Conservation (phyloP, 2,797 vertebrate species). For the Centroberyx gerrardi region DNA sequence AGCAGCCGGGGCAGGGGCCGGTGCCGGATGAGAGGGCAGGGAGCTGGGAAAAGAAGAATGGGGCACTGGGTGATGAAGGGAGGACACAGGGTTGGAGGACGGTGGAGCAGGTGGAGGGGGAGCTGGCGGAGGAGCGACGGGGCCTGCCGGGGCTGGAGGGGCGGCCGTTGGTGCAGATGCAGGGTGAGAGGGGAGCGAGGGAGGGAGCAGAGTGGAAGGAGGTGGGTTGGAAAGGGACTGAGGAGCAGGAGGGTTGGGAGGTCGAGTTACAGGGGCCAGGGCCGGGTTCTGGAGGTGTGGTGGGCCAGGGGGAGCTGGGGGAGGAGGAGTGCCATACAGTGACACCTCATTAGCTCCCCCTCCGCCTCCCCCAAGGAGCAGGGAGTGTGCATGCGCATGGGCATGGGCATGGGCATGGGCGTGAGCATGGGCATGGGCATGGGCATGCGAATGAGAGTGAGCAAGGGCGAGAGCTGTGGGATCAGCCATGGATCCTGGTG, state of each 20-base stretch:
- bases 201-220: conserved; percentile 80
- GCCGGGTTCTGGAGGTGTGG: conserved; percentile 82
- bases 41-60: conserved; percentile 83
- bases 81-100: conserved; percentile 74
- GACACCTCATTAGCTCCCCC: conserved; percentile 82
- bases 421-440: conserved; percentile 69
- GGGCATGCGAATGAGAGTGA: conserved; percentile 80
- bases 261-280: conserved; percentile 82
- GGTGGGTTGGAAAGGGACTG: conserved; percentile 87
- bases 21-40: conserved; percentile 78
- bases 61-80: conserved; percentile 83
- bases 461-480: conserved; percentile 85
- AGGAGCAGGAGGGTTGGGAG: conserved; percentile 86
- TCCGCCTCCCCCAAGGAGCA: conserved; percentile 83
- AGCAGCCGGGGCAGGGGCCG: conserved; percentile 75
- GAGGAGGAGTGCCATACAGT: conserved; percentile 86
- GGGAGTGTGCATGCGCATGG: conserved; percentile 82
- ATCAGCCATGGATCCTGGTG: conserved; percentile 85
- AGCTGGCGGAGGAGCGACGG: conserved; percentile 81
- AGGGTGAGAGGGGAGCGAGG: conserved; percentile 82
- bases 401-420: conserved; percentile 72
- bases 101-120: conserved; percentile 77
- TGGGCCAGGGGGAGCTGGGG: conserved; percentile 74
- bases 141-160: conserved; percentile 82
- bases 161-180: conserved; percentile 82